Evolutionary conservation across 2,797 vertebrate genomes (phyloP).

Genomic region (Sphenodon punctatus): DNA sequence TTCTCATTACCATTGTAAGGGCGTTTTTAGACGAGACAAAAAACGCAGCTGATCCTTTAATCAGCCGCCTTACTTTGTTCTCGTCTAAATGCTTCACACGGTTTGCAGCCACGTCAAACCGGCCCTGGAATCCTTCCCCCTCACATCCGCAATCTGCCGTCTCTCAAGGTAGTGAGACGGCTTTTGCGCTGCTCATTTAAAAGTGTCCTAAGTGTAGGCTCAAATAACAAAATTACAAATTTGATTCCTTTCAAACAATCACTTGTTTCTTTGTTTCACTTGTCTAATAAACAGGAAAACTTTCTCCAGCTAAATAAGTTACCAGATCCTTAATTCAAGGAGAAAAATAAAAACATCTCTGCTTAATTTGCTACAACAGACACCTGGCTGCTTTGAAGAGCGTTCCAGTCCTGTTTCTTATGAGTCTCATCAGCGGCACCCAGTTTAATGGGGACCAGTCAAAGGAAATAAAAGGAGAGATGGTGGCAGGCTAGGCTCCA

Average conservation of each 20-base stretch:
- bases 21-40: no score
- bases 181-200: no score
- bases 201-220: rapidly evolving
- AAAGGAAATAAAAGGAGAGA: constrained; percentile 12
- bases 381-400: constrained; percentile 42
- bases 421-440: constrained; percentile 39
- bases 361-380: constrained; percentile 6
- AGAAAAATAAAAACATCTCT: not conserved
- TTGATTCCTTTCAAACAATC: constrained; percentile 24
- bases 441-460: constrained; percentile 47
- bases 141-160: no score
- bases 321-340: constrained; percentile 37
- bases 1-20: not conserved
- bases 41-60: no score
- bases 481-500: not conserved
- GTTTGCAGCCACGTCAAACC: no score
- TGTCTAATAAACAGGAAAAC: constrained; percentile 20
- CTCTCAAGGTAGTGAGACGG: no score
- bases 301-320: not conserved
- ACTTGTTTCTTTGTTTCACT: not conserved
- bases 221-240: not conserved
- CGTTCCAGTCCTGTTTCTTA: constrained; percentile 16
- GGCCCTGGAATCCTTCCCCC: no score
- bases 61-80: no score
- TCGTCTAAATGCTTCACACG: no score